Evolutionary conservation across 2,113 vertebrate genomes (phyloP).

Genomic region (Gobio gobio): DNA sequence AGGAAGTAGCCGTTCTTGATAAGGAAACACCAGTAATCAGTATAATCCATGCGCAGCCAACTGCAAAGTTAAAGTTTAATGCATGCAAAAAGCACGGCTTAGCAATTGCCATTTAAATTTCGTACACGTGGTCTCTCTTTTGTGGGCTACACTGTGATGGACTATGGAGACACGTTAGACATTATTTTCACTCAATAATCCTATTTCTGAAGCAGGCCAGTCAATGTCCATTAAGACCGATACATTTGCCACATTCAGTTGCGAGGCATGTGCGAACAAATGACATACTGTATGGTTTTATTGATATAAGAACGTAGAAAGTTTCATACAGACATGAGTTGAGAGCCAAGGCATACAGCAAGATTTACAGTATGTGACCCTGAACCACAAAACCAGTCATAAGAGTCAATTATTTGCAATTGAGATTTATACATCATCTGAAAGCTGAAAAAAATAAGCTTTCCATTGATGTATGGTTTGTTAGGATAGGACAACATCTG

Average conservation of each 20-base stretch:
- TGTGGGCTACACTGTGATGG: constrained; percentile 34
- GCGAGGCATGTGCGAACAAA: neutral
- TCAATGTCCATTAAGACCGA: neutral
- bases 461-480: no score
- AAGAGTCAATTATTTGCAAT: no score
- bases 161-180: constrained; percentile 10
- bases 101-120: constrained; percentile 65
- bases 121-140: constrained; percentile 28
- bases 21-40: constrained; percentile 70
- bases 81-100: constrained; percentile 72
- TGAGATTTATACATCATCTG: no score
- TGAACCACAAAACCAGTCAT: no score
- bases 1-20: constrained; percentile 66
- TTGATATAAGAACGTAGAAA: neutral
- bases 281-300: neutral
- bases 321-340: neutral
- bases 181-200: constrained; percentile 10
- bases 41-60: constrained; percentile 60
- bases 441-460: no score
- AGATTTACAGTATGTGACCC: neutral
- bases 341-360: neutral
- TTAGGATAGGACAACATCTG: no score
- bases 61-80: constrained; percentile 74
- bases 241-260: no score
- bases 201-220: neutral